Evolutionary conservation across 2,113 vertebrate species (phyloP).

Genomic region (Blennius ocellaris): DNA sequence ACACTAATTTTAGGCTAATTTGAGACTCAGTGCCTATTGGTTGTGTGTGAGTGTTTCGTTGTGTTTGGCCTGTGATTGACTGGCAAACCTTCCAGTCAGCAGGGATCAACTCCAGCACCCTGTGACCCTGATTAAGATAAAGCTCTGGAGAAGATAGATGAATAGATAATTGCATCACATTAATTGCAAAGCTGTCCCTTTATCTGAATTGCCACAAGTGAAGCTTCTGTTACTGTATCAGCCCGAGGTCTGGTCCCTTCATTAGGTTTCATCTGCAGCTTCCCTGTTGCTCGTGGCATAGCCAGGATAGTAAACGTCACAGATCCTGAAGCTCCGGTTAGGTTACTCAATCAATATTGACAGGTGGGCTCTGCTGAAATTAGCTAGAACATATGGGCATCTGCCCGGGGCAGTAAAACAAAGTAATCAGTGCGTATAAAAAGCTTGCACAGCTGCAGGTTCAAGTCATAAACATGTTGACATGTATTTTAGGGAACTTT

Average conservation of each 20-base stretch:
- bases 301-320: not conserved
- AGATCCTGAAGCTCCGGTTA: not conserved
- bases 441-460: constrained; percentile 16
- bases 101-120: too few relatives aligned
- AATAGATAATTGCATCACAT: constrained; percentile 24
- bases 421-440: constrained; percentile 25
- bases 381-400: constrained; percentile 30
- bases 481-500: constrained; percentile 8
- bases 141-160: too few relatives aligned
- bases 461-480: constrained; percentile 16
- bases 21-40: too few relatives aligned
- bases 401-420: constrained; percentile 23
- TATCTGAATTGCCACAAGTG: too few relatives aligned
- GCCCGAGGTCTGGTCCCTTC: not conserved
- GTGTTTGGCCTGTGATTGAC: too few relatives aligned
- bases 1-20: too few relatives aligned
- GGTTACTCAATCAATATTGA: constrained; percentile 48
- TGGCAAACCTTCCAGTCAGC: too few relatives aligned
- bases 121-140: too few relatives aligned
- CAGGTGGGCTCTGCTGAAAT: constrained; percentile 34
- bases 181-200: constrained; percentile 17
- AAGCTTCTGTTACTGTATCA: too few relatives aligned
- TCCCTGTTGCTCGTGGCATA: constrained; percentile 4
- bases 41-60: too few relatives aligned
- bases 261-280: constrained; percentile 7